Evolutionary conservation across 2,113 vertebrate species (phyloP).

Genomic region (Xyrauchen texanus): DNA sequence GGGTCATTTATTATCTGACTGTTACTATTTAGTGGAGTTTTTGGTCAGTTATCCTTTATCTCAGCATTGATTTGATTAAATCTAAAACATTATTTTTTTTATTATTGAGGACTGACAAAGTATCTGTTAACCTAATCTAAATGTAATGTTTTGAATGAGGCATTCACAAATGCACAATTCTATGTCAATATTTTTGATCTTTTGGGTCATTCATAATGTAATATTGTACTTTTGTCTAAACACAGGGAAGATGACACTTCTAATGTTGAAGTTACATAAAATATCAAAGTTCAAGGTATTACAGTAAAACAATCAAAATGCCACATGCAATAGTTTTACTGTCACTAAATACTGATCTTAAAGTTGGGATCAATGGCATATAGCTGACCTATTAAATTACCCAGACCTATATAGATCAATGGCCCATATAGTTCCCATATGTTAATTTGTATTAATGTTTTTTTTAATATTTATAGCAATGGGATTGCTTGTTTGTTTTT

Average conservation of each 20-base stretch:
- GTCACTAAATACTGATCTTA: neutral
- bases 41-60: neutral
- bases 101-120: neutral
- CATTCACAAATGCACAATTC: neutral
- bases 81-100: constrained; percentile 21
- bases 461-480: too few relatives aligned
- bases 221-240: neutral
- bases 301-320: neutral
- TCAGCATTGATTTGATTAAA: constrained; percentile 12
- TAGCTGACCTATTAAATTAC: neutral
- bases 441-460: neutral
- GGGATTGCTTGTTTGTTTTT: neutral
- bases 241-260: neutral
- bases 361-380: neutral
- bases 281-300: neutral
- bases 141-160: constrained; percentile 6
- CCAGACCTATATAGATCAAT: too few relatives aligned
- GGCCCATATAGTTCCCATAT: neutral
- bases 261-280: neutral
- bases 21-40: neutral
- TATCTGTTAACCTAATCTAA: constrained; percentile 31
- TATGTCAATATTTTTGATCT: neutral
- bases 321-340: too few relatives aligned
- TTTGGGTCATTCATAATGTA: neutral
- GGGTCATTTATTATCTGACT: neutral